phyloP scores from a whole-genome alignment of 1,140 invertebrate species.

The Frieseomelitta varia region DNA sequence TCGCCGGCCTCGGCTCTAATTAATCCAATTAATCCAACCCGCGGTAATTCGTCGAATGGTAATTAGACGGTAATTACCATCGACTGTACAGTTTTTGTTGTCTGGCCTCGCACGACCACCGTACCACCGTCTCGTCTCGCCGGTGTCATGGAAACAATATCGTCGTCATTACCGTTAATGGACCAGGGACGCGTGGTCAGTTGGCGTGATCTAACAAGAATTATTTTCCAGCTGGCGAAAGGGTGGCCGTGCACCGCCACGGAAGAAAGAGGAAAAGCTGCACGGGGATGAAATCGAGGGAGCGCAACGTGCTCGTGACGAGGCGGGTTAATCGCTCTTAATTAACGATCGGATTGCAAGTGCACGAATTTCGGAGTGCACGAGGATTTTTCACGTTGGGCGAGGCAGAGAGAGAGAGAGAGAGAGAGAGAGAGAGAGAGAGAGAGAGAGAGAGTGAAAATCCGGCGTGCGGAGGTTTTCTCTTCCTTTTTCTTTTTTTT shows the following conservation, averaged over 20 bases:
- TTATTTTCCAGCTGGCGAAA: constrained; percentile 29
- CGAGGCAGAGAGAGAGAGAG: too few species aligned
- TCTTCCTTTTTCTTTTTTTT: too few species aligned
- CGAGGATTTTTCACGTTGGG: too few species aligned
- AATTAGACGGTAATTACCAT: constrained; percentile 64
- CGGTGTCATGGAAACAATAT: constrained; percentile 52
- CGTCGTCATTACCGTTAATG: constrained; percentile 61
- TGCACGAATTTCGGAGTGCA: too few species aligned
- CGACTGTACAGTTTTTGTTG: constrained; percentile 52
- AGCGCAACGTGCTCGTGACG: too few species aligned
- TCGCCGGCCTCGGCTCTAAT: constrained; percentile 50
- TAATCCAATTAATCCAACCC: constrained; percentile 67
- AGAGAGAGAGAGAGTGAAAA: too few species aligned
- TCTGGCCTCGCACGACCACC: not conserved
- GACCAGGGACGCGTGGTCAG: constrained; percentile 29
- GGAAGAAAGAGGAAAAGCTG: not conserved
- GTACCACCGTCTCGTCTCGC: not conserved
- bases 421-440: too few species aligned
- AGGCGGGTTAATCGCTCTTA: too few species aligned
- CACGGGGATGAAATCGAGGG: too few species aligned
- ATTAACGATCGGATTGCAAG: too few species aligned
- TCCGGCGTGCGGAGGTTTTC: too few species aligned
- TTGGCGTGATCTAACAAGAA: constrained; percentile 35
- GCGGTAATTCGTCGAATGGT: constrained; percentile 46
- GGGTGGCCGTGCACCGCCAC: not conserved